Base-by-base conservation (phyloP, 2,797 vertebrate genomes). In the Rhinella marina region DNA sequence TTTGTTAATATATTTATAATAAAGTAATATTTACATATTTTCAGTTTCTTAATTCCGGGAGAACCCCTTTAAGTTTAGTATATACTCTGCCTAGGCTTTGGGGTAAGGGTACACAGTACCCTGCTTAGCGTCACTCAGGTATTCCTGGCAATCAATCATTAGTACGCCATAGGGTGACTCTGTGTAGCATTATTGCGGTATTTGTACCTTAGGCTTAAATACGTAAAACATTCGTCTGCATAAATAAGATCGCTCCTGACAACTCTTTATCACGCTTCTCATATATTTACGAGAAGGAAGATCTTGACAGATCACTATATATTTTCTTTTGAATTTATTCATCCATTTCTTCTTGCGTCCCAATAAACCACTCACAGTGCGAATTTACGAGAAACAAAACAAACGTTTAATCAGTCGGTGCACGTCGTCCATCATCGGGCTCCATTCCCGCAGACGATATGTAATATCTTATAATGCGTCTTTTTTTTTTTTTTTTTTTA, bases 401-500 rank as follows among this genome's bases (percentile, higher is more conserved):
- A 88, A 81, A 25, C 68, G 17, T 86, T 88, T 85, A 88, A 88
- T 86, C 78, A 73, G 57, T 77, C 29, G 68, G 13, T 66, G 59
- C 27, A 57, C 23, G 32, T 88, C 70, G 68, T 88, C 68, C 68
- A 82, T 86, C 87, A 88, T 79, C 12, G n/a, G 32, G 68, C 54
- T 86, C 11, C 56, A 27, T 82, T 86, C 48, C 25, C 29, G 0
- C 66, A 85, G 82, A 88, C 52, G 48, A 88, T 85, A 88, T 85
- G 56, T 72, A 81, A 85, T 85, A 75, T 73, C 21, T 73, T 86
- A 82, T 76, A 76, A 79, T 27, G 78, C 19, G 29, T 64, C 57
- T 62, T 8, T 3, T 23, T 7, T 6, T 17, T 1, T 91, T 90
- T 92, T 91, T 91, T 86, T n/a, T 94, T 91, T 92, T 25, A 91